These are phyloP conservation scores for Carollia perspicillata DNA, from an alignment of 2,113 vertebrate genomes.

Conservation along the genomic window DNA sequence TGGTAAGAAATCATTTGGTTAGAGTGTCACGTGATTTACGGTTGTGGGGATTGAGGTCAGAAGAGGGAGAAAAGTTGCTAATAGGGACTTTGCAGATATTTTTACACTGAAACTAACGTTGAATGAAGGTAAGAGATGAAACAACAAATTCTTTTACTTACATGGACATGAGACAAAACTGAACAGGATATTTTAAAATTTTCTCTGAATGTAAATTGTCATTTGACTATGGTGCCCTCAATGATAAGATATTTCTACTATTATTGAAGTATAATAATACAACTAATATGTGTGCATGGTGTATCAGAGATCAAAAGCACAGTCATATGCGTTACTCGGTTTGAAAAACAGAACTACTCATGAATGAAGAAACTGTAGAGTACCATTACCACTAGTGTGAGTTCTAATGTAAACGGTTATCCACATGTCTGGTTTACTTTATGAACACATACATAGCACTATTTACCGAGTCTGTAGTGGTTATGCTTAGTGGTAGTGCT, in stretches of 20 bases:
- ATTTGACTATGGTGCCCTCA: background rate
- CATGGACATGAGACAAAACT: background rate
- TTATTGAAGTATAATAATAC: background rate
- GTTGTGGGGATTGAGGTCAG: slow-evolving; percentile 30
- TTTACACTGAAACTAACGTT: slow-evolving; percentile 8
- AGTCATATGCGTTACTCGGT: background rate
- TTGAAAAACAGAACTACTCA: background rate
- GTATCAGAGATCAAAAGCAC: background rate
- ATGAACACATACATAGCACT: background rate
- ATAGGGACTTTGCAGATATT: background rate
- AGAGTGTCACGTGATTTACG: slow-evolving; percentile 22
- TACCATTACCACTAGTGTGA: background rate
- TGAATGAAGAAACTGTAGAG: background rate
- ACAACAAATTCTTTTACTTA: background rate
- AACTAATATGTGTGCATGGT: background rate
- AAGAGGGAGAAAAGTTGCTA: background rate
- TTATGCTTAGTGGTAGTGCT: background rate
- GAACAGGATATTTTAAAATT: background rate
- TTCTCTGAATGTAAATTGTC: background rate
- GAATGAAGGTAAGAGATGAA: background rate
- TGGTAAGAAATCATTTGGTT: slow-evolving; percentile 63
- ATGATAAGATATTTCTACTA: background rate
- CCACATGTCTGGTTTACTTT: background rate
- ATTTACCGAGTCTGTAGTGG: background rate
- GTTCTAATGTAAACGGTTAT: background rate